Evolutionary conservation across 2,888 invertebrate genomes (phyloP).

Genomic region (Ptilodon capucinus): DNA sequence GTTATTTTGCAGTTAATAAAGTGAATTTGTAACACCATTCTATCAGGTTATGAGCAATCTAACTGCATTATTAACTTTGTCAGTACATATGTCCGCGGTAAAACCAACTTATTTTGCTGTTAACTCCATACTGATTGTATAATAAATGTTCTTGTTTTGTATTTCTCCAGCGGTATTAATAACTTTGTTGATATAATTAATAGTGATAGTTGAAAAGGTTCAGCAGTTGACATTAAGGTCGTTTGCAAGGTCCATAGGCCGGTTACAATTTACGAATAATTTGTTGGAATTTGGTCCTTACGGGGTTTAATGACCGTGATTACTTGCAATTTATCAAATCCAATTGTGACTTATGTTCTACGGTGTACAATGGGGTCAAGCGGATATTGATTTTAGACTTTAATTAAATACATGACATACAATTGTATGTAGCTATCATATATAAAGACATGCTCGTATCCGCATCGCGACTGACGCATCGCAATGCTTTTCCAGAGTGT

Average conservation of each 20-base stretch:
- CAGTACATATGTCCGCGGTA: constrained; percentile 1
- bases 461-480: too few species aligned
- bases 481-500: too few species aligned
- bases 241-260: constrained; percentile 47
- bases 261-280: constrained; percentile 24
- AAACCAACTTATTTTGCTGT: constrained; percentile 4
- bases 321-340: background rate
- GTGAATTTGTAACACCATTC: background rate
- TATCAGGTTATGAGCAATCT: background rate
- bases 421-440: too few species aligned
- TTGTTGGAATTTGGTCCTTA: constrained; percentile 8
- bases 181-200: constrained; percentile 11
- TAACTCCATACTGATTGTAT: background rate
- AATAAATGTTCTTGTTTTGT: background rate
- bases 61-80: constrained; percentile 2
- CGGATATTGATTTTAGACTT: background rate
- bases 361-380: background rate
- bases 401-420: too few species aligned
- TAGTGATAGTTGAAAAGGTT: constrained; percentile 59
- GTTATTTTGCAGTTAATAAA: constrained; percentile 4
- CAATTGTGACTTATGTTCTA: background rate
- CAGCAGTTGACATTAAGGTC: constrained; percentile 54
- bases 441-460: too few species aligned
- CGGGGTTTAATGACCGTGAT: constrained; percentile 11
- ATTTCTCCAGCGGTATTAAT: constrained; percentile 6